Evolutionary conservation across 2,797 vertebrate genomes (phyloP).

Genomic region (Chaunax sp.): DNA sequence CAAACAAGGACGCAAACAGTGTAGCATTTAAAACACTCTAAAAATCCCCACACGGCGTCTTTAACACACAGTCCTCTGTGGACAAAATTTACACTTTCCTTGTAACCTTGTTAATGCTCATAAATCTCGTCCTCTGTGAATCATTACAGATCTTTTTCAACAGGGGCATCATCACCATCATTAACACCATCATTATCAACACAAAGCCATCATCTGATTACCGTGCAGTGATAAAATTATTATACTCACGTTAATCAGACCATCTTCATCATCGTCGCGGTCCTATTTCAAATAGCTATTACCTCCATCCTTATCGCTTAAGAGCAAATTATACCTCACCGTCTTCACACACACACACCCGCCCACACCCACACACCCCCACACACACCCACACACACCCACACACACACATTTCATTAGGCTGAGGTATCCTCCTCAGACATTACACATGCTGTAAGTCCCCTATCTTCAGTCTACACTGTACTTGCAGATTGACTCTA

Average conservation of each 20-base stretch:
- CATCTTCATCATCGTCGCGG: slow-evolving; percentile 49
- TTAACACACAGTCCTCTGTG: background rate
- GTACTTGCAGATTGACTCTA: slow-evolving; percentile 59
- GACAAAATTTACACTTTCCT: background rate
- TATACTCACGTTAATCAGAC: slow-evolving; percentile 65
- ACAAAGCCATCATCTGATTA: slow-evolving; percentile 55
- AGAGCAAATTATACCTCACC: slow-evolving; percentile 68
- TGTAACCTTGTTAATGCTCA: background rate
- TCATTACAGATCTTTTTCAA: slow-evolving; percentile 16
- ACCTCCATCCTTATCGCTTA: slow-evolving; percentile 70
- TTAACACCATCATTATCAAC: slow-evolving; percentile 52
- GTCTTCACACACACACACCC: slow-evolving; percentile 26
- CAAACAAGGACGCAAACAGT: too few relatives aligned
- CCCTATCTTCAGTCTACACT: slow-evolving; percentile 39
- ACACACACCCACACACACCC: background rate
- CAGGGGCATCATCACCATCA: slow-evolving; percentile 19
- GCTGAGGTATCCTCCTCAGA: slow-evolving; percentile 41
- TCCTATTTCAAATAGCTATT: slow-evolving; percentile 69
- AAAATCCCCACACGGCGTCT: background rate
- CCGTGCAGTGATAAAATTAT: slow-evolving; percentile 61
- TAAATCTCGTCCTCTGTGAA: background rate
- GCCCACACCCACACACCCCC: background rate
- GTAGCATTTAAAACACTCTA: too few relatives aligned
- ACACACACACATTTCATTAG: slow-evolving; percentile 46
- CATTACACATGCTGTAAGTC: slow-evolving; percentile 53